phyloP scores from a whole-genome alignment of 1,140 invertebrate species.

The Bombus vancouverensis region DNA sequence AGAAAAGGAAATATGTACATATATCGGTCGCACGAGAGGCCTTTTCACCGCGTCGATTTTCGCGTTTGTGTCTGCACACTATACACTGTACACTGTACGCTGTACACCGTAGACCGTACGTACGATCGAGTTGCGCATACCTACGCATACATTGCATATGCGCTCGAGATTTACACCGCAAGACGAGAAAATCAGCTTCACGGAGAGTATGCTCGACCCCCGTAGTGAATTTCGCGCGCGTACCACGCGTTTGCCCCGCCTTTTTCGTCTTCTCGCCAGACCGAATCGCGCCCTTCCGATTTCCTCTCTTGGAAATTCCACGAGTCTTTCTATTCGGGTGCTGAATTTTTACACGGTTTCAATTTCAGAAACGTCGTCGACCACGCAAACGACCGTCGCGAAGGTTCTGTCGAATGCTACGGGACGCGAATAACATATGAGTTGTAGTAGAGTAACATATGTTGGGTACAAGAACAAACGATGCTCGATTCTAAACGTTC shows the following conservation, averaged over 20 bases:
- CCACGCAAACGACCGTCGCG: conserved; percentile 6
- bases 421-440: conserved; percentile 14
- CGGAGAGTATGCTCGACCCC: background rate
- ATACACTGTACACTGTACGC: too few relatives aligned
- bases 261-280: background rate
- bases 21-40: conserved; percentile 31
- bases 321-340: background rate
- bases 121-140: conserved; percentile 6
- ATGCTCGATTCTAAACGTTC: background rate
- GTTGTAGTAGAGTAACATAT: background rate
- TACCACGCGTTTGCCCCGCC: background rate
- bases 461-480: background rate
- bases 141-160: conserved; percentile 21
- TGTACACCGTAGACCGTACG: too few relatives aligned
- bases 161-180: conserved; percentile 18
- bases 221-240: background rate
- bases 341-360: background rate
- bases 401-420: background rate
- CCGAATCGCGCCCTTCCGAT: background rate
- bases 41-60: conserved; percentile 36
- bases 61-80: conserved; percentile 11
- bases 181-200: background rate
- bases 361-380: background rate
- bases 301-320: background rate
- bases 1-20: conserved; percentile 48